Evolutionary conservation across 1,140 invertebrate genomes (phyloP), one percentile per base, ranked within the genome.

Genomic region (Scaptomyza graminum): DNA sequence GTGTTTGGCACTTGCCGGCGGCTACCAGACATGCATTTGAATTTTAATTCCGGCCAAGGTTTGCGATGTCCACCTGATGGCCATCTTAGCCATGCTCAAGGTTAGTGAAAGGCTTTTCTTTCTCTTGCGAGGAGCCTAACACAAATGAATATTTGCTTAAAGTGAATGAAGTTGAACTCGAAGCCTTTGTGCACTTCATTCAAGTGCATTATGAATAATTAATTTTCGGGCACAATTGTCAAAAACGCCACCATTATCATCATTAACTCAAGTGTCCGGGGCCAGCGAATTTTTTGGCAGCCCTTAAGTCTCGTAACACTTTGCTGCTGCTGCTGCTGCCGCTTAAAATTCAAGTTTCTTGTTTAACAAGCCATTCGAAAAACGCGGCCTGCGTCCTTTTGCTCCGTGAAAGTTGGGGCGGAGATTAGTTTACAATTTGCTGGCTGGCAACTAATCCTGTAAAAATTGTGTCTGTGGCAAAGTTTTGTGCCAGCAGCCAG

Each of bases 361-460:
- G 56, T 18, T 63, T 52, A 51, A 66, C 65, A 49, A 74, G 47
- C 63, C 61, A 63, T 56, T 74, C 71, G 25, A 18, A 31, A 47
- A 39, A 41, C n/a, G 37, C 37, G 43, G 16, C 37, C 12, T 18
- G n/a, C 66, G 60, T 69, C 65, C 51, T 63, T 41, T n/a, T 65
- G 16, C 12, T 15, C 31, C 6, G 28, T 31, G 18, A 71, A 77
- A 74, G 64, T 63, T 76, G 57, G 57, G 49, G 44, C 43, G 77
- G 83, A 87, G 83, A 87, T 85, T 85, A 85, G 82, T 78, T 82
- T 88, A 65, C 82, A 60, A 82, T 85, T 87, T 81, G 31, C 39
- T 56, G 34, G 47, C 49, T 49, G 61, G 37, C 60, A 77, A 82
- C 82, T 87, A 85, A 85, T 85, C 82, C 70, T 72, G 69, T 72